These are phyloP conservation scores for Acrossocheilus fasciatus DNA, from an alignment of 2,797 vertebrate genomes.

Conservation along the genomic window DNA sequence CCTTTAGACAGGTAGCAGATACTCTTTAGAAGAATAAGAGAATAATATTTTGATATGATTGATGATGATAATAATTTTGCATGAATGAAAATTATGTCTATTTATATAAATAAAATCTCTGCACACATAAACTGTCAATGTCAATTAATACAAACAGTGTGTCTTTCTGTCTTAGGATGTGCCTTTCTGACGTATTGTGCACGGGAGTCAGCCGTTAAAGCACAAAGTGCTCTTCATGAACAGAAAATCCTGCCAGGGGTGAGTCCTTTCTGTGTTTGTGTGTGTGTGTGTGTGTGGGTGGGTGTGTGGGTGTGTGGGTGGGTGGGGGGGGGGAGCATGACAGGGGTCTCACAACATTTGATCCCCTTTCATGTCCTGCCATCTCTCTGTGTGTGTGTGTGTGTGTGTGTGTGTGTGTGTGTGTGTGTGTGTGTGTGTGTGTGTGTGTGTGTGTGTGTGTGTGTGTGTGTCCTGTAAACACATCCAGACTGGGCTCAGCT, in stretches of 20 bases:
- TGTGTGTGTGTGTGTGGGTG: neutral
- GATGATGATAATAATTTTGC: neutral
- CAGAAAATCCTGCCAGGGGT: slow-evolving; percentile 93
- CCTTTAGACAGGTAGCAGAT: slow-evolving; percentile 61
- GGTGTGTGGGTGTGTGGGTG: neutral
- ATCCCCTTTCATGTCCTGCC: slow-evolving; percentile 29
- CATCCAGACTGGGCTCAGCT: slow-evolving; percentile 2
- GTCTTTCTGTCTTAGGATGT: slow-evolving; percentile 71
- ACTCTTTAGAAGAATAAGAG: slow-evolving; percentile 64
- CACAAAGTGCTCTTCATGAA: slow-evolving; percentile 91
- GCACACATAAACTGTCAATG: neutral
- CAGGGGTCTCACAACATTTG: neutral
- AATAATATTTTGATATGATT: neutral
- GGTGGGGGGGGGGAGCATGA: neutral
- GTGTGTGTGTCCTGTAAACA: slow-evolving; percentile 19
- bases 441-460: slow-evolving; percentile 19
- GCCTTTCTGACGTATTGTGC: slow-evolving; percentile 87
- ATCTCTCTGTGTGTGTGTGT: slow-evolving; percentile 28
- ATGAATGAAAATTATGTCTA: neutral
- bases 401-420: slow-evolving; percentile 7
- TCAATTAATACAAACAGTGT: neutral
- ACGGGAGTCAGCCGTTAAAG: slow-evolving; percentile 90
- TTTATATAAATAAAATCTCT: neutral
- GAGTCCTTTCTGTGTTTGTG: slow-evolving; percentile 67
- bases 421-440: slow-evolving; percentile 18